These are phyloP conservation scores for Melanotaenia maccullochi DNA, from an alignment of 2,797 vertebrate species.

Conservation along the genomic window DNA sequence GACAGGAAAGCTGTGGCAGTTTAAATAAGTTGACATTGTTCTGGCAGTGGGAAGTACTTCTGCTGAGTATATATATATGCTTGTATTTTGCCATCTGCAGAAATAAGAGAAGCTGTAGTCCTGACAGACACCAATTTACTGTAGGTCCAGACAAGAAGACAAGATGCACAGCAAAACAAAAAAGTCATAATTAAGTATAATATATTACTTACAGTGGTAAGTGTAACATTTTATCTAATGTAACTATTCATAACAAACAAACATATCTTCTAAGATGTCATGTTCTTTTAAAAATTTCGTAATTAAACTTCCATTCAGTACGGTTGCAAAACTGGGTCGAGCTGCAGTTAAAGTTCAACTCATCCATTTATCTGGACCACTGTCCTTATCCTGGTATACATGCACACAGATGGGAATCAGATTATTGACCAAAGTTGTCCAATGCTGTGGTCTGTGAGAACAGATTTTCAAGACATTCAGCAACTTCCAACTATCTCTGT, in stretches of 20 bases:
- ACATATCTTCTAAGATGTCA: conserved; percentile 6
- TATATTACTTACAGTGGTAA: not conserved
- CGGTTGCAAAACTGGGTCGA: too few relatives aligned
- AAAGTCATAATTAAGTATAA: not conserved
- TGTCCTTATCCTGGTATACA: too few relatives aligned
- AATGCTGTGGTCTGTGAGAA: too few relatives aligned
- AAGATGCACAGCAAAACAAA: not conserved
- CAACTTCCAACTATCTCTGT: too few relatives aligned
- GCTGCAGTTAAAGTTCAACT: too few relatives aligned
- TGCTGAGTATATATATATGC: conserved; percentile 50
- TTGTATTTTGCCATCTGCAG: conserved; percentile 64
- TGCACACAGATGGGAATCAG: too few relatives aligned
- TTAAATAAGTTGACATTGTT: conserved; percentile 80
- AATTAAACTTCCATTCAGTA: not conserved
- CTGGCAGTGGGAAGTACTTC: conserved; percentile 67
- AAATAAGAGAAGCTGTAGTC: conserved; percentile 26
- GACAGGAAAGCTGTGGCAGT: conserved; percentile 69
- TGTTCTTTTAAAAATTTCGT: not conserved
- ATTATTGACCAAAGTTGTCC: too few relatives aligned
- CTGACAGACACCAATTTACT: conserved; percentile 10
- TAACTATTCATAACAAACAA: not conserved
- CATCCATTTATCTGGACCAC: too few relatives aligned
- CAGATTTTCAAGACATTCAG: too few relatives aligned
- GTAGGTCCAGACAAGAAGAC: conserved; percentile 10
- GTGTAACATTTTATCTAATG: not conserved